Base-by-base conservation (phyloP, 92 coral and sea anemone species). In the Heliopora coerulea region DNA sequence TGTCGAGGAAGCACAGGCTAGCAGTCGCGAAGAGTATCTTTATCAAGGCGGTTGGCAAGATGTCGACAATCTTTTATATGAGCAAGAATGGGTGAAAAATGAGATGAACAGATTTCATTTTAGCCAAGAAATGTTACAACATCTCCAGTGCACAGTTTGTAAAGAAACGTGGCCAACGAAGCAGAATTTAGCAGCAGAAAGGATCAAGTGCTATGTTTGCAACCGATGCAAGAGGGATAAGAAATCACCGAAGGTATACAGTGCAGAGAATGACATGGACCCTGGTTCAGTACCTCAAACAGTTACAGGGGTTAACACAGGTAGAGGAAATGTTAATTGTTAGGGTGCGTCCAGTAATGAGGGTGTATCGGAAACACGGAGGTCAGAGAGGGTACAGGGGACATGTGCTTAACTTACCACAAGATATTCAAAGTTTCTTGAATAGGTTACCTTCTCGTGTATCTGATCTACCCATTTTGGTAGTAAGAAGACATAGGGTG, bases 341-440 rank as follows among this genome's bases (percentile, higher is more conserved):
- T 7, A 80, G 80, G 34, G 32, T 78, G n/a, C 57, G 80, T 7
- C 78, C 83, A 8, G 65, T 63, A 30, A 39, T 65, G 49, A n/a
- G 24, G 65, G 82, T 78, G 19, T 72, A 54, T 78, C 42, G 65
- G 75, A 78, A 78, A 40, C 82, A 78, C 63, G 85, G 81, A 1
- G 85, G 85, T 11, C 74, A 46, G 41, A 64, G 78, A 34, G 85
- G 83, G 20, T 54, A 78, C 13, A 75, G 69, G 59, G 89, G 89
- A 46, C 89, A 85, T 67, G 82, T 83, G 28, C 78, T 84, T 8
- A 80, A 83, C 18, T 80, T 80, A 56, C 84, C 88, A 10, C 85
- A 84, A 59, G 85, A 83, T 73, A 80, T 74, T 49, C 81, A 79
- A 44, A 79, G 81, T 52, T 73, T 79, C 18, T 76, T 77, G 8